Base-by-base conservation (phyloP, 2,797 vertebrate genomes). In the Acipenser ruthenus region DNA sequence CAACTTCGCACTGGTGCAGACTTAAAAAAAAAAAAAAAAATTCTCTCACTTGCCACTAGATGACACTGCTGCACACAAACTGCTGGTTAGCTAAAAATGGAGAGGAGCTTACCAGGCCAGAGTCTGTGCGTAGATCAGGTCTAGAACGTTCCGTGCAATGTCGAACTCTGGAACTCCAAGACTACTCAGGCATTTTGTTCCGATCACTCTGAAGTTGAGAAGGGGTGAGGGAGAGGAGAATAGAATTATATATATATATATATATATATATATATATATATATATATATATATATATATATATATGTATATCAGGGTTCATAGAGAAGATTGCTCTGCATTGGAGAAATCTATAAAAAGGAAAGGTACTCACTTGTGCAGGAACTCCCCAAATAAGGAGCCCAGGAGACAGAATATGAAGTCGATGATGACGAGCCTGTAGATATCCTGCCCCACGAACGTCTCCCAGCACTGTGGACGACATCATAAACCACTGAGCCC, bases 91-190 rank as follows among this genome's bases (percentile, higher is more conserved):
- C 9, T 13, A 49, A 10, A 55, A 23, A 23, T 2, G 18, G 60
- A 8, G 10, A 65, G 65, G 6, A 66, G 10, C 60, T 81, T 80
- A 97, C 97, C 97, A 99, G 67, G 90, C 87, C 66, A 99, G 83
- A n/a, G 94, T 96, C 80, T 99, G 97, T 10, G 91, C 86, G 0
- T 98, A 97, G 77, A 97, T 97, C 70, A 99, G 85, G 68, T 97
- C 92, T 0, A 99, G 87, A 58, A 99, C 93, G 53, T 98, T 99
- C 74, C 92, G 88, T 63, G 92, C 95, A 0, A 99, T 89, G 12
- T 99, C 94, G 73, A 99, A 99, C 78, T 99, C 94, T 52, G 94
- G 95, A 68, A 82, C 71, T 1, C 94, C 93, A 12, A 89, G 75
- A 18, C 70, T 86, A 53, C 74, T 76, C 0, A 81, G 70, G 48